Evolutionary conservation across 2,888 invertebrate species (phyloP), one percentile per base, ranked within the genome.

Genomic region (Taenaris catops): DNA sequence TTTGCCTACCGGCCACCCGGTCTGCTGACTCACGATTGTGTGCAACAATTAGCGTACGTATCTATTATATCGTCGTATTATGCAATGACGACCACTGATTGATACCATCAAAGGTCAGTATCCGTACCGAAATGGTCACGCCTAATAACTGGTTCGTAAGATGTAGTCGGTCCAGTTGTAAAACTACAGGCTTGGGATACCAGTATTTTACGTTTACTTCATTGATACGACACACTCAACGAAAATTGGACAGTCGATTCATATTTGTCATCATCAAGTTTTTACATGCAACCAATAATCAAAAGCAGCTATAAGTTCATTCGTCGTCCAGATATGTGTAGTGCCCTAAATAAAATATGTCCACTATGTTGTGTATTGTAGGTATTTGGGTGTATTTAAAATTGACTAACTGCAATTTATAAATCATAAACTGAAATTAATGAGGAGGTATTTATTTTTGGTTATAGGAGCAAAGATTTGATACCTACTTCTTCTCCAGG

Each of bases 71-170:
- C 74, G 74, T 72, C 79, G 72, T 65, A 69, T 67, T 65, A 72
- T 63, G 59, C 55, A 57, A 66, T 47, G 71, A 71, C 72, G 68
- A 67, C 63, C 66, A 68, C 60, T 65, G 61, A 63, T 72, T 70
- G 67, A 72, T 74, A 73, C 72, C 78, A 76, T 72, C 80, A 78
- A 74, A 84, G 86, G 84, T 84, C 86, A 86, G 81, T 83, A 84
- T 86, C 79, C 81, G 80, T 80, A 83, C 81, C 80, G 68, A 84
- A 80, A 84, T 81, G 83, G 83, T 84, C 83, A 84, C 86, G 79
- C 80, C 86, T 86, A 86, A 84, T 83, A 84, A 86, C 86, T 84
- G 84, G 86, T 83, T 86, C 81, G 76, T 75, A 78, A 75, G 65
- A 75, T 75, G 83, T 76, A 80, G 73, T 73, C 73, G 75, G 66